Conservation (phyloP, 2,888 invertebrate species). For the Dryobota labecula region DNA sequence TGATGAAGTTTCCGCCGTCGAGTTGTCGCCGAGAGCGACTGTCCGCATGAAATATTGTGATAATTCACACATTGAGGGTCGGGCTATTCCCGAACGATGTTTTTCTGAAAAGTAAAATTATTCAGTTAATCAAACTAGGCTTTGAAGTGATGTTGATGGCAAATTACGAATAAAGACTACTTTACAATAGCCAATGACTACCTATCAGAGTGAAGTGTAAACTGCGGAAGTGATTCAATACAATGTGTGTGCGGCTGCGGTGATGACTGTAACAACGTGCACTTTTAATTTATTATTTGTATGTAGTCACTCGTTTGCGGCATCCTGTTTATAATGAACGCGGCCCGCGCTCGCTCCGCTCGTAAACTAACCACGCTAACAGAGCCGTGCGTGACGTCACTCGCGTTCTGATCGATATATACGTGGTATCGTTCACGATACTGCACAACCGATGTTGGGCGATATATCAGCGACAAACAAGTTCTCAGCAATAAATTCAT, state of each 20-base stretch:
- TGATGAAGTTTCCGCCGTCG: constrained; percentile 58
- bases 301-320: constrained; percentile 37
- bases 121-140: constrained; percentile 1
- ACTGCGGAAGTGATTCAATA: constrained; percentile 34
- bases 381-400: constrained; percentile 30
- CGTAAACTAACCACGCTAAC: constrained; percentile 21
- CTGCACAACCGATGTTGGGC: constrained; percentile 8
- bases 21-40: constrained; percentile 18
- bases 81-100: constrained; percentile 33
- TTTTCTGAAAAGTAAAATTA: constrained; percentile 20
- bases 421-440: neutral
- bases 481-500: constrained; percentile 30
- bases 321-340: constrained; percentile 51
- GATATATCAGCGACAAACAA: constrained; percentile 22
- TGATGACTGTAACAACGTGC: constrained; percentile 19
- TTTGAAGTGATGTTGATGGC: neutral
- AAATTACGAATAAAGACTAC: neutral
- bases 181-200: neutral
- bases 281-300: constrained; percentile 34
- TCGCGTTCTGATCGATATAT: neutral
- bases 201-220: neutral
- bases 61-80: constrained; percentile 43
- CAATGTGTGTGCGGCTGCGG: constrained; percentile 15
- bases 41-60: constrained; percentile 34
- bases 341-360: constrained; percentile 11